A percentile compares a stretch with the other conserved stretches of the same genome.
Evolutionary conservation across 2,113 vertebrate species (phyloP).

Genomic region (Stomatorhinus ivindoensis): DNA sequence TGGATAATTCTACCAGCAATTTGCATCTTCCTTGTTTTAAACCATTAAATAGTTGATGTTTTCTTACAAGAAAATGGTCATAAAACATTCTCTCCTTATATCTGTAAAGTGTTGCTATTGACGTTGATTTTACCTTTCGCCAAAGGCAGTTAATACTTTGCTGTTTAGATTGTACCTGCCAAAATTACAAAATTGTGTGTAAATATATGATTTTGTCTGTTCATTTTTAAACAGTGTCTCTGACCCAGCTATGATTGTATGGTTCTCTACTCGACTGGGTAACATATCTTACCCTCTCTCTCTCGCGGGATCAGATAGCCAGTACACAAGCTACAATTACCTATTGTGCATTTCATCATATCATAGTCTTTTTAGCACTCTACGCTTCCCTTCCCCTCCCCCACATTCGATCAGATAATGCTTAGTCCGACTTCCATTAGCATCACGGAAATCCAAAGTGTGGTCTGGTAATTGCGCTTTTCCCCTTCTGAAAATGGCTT

Average conservation of each 20-base stretch:
- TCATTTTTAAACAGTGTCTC: background rate
- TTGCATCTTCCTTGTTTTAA: background rate
- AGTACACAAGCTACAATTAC: background rate
- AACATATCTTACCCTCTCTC: background rate
- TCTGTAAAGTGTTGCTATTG: background rate
- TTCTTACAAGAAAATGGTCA: background rate
- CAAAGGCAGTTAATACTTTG: background rate
- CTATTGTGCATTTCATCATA: background rate
- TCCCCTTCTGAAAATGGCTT: slow-evolving; percentile 16
- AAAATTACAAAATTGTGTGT: background rate
- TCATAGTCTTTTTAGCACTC: slow-evolving; percentile 15
- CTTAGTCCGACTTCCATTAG: slow-evolving; percentile 17
- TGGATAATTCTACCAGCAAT: background rate
- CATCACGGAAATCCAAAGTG: slow-evolving; percentile 19
- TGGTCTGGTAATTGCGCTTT: slow-evolving; percentile 19
- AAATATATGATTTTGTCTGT: background rate
- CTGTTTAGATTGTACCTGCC: background rate
- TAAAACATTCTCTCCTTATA: background rate
- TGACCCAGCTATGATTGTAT: background rate
- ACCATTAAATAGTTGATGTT: background rate
- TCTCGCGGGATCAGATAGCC: background rate
- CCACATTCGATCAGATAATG: slow-evolving; percentile 18
- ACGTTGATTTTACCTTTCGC: background rate
- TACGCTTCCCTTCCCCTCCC: background rate
- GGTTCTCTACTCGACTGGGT: background rate